Evolutionary conservation across 2,797 vertebrate species (phyloP), one percentile per base, ranked within the genome.

Genomic region (Botia kubotai): DNA sequence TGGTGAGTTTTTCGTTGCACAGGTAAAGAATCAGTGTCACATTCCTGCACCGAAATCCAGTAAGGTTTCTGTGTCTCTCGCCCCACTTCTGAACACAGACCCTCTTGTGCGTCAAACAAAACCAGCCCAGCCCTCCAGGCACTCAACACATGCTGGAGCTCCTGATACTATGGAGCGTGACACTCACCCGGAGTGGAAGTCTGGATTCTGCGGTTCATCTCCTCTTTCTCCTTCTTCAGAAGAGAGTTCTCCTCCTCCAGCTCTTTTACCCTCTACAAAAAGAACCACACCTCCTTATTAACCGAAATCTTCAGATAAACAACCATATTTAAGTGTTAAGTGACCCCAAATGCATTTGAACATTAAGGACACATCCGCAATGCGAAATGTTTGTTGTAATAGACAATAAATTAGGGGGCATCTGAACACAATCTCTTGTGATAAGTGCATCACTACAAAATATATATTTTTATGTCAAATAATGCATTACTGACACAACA

Each of bases 211-310:
- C 85, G 93, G 90, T 97, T 98, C 66, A 98, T 91, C 48, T 95
- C 92, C 50, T 98, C 97, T 86, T 97, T 99, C 80, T 99, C 95
- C 17, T 89, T 91, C 90, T 98, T 98, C 88, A 99, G 88, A 73
- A 96, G 85, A 0, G 88, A 36, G 0, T 97, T 99, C 81, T 99
- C 97, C 12, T 79, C 90, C 91, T 97, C 94, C 89, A 99, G 91
- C 86, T 98, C 95, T 0, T 94, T 86, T 73, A 99, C 95, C 19
- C 93, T 92, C 97, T 99, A 80, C 0, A 12, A 76, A 70, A 52
- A 63, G 0, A 14, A 26, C n/a, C 7, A 69, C n/a, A 67, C 16
- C 12, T 75, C 16, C 2, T 1, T 19, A 77, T 62, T 8, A 21
- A 2, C 53, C 1, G 12, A 52, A 55, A 75, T 0, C 11, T 13